phyloP scores from a whole-genome alignment of 2,888 invertebrate genomes.

The Gibbula magus region DNA sequence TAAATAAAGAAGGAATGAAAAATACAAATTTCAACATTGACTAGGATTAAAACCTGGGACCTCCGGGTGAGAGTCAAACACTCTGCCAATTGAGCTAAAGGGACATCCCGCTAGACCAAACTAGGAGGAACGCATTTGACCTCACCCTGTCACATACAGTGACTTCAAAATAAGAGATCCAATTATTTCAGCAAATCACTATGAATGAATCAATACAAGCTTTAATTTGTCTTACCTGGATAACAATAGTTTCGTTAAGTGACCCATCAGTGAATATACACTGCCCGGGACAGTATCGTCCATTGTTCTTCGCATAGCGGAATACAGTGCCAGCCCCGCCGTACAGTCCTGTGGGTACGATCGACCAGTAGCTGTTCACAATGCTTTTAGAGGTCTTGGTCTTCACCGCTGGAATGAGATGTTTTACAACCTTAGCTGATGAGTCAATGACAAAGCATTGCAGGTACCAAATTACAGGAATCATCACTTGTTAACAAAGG shows the following conservation, averaged over 20 bases:
- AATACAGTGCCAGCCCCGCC: constrained; percentile 87
- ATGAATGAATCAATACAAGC: too few species aligned
- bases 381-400: constrained; percentile 82
- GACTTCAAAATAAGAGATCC: too few species aligned
- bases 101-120: too few species aligned
- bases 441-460: background rate
- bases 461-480: background rate
- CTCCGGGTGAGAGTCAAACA: too few species aligned
- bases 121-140: too few species aligned
- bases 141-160: too few species aligned
- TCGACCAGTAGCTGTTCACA: constrained; percentile 88
- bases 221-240: constrained; percentile 84
- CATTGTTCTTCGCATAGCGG: constrained; percentile 79
- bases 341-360: constrained; percentile 84
- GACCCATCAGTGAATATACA: constrained; percentile 88
- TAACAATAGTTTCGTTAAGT: constrained; percentile 84
- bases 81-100: too few species aligned
- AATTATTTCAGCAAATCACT: too few species aligned
- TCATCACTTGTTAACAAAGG: background rate
- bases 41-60: too few species aligned
- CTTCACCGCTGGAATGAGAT: constrained; percentile 83
- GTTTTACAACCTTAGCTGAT: too few species aligned
- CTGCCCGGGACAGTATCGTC: constrained; percentile 77
- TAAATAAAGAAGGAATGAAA: too few species aligned
- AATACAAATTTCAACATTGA: too few species aligned